phyloP scores from a whole-genome alignment of 2,888 invertebrate genomes.

The Drosophila demipolita region DNA sequence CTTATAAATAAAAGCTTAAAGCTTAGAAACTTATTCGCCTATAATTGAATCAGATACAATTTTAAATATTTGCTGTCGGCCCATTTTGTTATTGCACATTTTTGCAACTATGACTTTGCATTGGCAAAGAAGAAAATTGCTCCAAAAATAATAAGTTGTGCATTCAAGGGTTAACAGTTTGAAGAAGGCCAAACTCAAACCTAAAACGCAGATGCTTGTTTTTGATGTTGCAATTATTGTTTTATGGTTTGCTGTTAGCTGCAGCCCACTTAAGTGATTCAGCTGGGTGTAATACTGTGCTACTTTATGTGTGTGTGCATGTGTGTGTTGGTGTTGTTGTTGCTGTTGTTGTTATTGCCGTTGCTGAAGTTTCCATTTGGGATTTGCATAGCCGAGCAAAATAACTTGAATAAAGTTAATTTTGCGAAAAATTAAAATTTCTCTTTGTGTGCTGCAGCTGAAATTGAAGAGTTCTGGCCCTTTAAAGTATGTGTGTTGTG shows the following conservation, averaged over 20 bases:
- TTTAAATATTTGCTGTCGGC: not conserved
- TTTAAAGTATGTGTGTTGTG: constrained; percentile 34
- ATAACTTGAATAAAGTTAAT: constrained; percentile 71
- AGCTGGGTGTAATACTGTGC: constrained; percentile 25
- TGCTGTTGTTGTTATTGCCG: constrained; percentile 14
- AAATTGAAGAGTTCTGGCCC: constrained; percentile 19
- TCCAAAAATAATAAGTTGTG: constrained; percentile 1
- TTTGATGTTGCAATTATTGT: constrained; percentile 77
- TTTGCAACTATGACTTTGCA: not conserved
- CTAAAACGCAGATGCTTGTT: constrained; percentile 38
- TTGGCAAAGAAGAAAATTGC: not conserved
- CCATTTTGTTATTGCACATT: not conserved
- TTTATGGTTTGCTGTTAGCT: constrained; percentile 63
- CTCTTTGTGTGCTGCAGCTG: constrained; percentile 40
- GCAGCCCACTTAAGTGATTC: constrained; percentile 55
- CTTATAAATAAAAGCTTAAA: not conserved
- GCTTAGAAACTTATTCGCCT: not conserved
- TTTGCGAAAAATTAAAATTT: constrained; percentile 77
- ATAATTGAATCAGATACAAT: not conserved
- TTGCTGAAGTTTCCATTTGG: constrained; percentile 38
- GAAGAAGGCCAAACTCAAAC: not conserved
- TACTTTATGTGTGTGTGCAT: not conserved
- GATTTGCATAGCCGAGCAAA: constrained; percentile 66
- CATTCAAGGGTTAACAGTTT: constrained; percentile 11
- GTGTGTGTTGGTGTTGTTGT: not conserved